A percentile compares a stretch with the other conserved stretches of the same genome.
Conservation (phyloP, 2,113 vertebrate species). For the Balaeniceps rex region DNA sequence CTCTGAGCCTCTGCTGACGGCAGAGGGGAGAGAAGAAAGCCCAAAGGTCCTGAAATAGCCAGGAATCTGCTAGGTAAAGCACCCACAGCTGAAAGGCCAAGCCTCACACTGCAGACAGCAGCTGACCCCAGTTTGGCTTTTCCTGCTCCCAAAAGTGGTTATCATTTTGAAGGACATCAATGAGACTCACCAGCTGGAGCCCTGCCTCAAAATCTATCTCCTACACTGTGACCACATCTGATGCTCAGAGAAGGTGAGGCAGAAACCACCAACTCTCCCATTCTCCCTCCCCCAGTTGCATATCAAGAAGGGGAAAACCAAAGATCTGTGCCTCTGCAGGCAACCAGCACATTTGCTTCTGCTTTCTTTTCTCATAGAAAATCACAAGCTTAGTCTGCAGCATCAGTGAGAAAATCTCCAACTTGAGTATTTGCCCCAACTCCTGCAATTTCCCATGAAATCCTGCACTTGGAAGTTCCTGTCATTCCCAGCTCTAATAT, state of each 20-base stretch:
- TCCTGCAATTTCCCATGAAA: neutral
- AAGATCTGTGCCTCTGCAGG: neutral
- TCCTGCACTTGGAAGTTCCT: neutral
- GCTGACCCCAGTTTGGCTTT: neutral
- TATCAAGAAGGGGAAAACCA: neutral
- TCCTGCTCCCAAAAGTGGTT: neutral
- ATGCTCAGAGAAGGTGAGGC: neutral
- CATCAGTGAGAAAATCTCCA: neutral
- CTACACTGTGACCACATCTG: neutral
- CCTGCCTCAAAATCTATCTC: neutral
- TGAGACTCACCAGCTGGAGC: neutral
- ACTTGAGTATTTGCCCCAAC: neutral
- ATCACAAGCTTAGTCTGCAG: neutral
- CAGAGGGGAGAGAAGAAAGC: neutral
- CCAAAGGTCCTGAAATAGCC: neutral
- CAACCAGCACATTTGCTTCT: neutral
- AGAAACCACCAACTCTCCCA: neutral
- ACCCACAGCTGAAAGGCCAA: neutral
- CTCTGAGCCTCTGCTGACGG: neutral
- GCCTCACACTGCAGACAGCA: neutral
- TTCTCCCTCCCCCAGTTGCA: neutral
- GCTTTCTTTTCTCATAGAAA: neutral
- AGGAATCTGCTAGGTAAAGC: neutral
- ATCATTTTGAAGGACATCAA: neutral
- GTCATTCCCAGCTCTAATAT: neutral